Evolutionary conservation across 2,888 invertebrate species (phyloP).

Genomic region (Spilosoma lubricipeda): DNA sequence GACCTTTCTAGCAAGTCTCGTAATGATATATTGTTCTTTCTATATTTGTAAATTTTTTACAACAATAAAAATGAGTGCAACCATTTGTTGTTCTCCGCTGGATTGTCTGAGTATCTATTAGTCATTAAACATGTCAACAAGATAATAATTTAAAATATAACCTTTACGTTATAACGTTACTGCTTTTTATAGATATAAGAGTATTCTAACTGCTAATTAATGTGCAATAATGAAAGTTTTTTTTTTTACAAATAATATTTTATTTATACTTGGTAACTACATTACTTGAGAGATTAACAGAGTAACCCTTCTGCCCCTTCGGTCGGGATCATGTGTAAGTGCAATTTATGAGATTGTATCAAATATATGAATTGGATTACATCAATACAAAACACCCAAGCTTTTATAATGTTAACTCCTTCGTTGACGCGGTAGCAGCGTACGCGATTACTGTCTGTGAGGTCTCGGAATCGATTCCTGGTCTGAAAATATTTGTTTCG

Average conservation of each 20-base stretch:
- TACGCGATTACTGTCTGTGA: too few species aligned
- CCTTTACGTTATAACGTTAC: background rate
- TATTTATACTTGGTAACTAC: background rate
- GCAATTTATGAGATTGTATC: conserved; percentile 9
- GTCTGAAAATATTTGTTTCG: too few species aligned
- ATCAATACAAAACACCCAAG: background rate
- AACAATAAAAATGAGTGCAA: background rate
- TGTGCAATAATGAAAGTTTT: too few species aligned
- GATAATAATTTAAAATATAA: too few species aligned
- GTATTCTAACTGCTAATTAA: background rate
- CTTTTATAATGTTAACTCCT: too few species aligned
- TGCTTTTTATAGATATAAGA: background rate
- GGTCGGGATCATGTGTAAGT: background rate
- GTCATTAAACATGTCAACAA: background rate
- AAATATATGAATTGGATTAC: conserved; percentile 8
- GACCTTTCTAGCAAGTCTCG: background rate
- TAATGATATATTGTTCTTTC: background rate
- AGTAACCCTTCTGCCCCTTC: conserved; percentile 5
- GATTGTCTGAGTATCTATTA: background rate
- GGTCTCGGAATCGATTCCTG: too few species aligned
- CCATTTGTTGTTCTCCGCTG: too few species aligned
- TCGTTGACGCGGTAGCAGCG: too few species aligned
- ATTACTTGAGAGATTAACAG: background rate
- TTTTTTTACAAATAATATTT: background rate
- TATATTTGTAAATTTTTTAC: background rate